These are phyloP conservation scores for Heliconius cydno DNA, from an alignment of 2,888 invertebrate genomes.

Conservation along the genomic window DNA sequence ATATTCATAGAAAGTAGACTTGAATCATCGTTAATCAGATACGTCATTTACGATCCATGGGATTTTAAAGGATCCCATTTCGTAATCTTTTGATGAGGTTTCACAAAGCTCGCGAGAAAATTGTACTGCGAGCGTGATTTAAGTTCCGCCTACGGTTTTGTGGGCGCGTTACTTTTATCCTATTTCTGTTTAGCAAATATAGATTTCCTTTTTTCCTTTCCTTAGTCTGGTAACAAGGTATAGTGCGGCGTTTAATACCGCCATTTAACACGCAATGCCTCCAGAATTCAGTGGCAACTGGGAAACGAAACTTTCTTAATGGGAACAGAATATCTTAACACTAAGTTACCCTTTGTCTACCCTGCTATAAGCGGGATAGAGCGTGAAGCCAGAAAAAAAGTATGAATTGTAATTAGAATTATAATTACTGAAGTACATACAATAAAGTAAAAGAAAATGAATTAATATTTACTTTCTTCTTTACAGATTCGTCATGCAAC, in stretches of 20 bases:
- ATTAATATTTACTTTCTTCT: not conserved
- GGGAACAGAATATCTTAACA: too few relatives aligned
- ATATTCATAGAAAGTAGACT: constrained; percentile 6
- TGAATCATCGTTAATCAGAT: constrained; percentile 13
- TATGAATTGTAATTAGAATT: not conserved
- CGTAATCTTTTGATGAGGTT: constrained; percentile 29
- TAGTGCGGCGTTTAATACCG: too few relatives aligned
- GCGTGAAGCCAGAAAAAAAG: too few relatives aligned
- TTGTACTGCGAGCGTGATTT: constrained; percentile 7
- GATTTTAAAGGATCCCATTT: constrained; percentile 16
- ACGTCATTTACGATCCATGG: constrained; percentile 19
- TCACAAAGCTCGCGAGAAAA: constrained; percentile 7
- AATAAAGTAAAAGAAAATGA: not conserved
- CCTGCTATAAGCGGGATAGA: too few relatives aligned
- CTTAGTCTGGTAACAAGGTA: too few relatives aligned
- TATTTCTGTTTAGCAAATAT: not conserved
- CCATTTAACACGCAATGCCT: too few relatives aligned
- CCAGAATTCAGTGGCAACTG: too few relatives aligned
- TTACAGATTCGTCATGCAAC: constrained; percentile 39
- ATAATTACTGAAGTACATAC: not conserved
- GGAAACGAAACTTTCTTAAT: too few relatives aligned
- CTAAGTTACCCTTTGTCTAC: too few relatives aligned
- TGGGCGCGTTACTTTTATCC: not conserved
- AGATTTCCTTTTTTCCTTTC: not conserved
- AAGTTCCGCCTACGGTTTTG: not conserved